phyloP scores from a whole-genome alignment of 2,113 vertebrate genomes.

The Morone chrysops region DNA sequence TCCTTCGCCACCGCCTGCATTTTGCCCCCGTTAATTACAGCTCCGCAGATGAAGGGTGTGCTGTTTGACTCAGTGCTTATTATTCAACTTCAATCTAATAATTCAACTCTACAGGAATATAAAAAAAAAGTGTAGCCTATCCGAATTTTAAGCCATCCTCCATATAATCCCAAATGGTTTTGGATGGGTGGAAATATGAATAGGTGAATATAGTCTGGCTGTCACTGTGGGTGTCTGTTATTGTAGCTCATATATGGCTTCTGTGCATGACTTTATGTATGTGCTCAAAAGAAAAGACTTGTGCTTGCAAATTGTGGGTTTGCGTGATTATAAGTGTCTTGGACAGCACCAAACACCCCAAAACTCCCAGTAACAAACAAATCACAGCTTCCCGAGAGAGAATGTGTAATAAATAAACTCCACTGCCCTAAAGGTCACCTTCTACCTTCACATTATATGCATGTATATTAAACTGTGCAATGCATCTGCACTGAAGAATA shows the following conservation, averaged over 20 bases:
- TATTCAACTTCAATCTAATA: slow-evolving; percentile 99
- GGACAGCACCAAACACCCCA: slow-evolving; percentile 26
- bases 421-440: slow-evolving; percentile 7
- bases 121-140: slow-evolving; percentile 87
- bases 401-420: not conserved
- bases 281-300: not conserved
- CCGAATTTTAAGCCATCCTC: slow-evolving; percentile 94
- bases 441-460: not conserved
- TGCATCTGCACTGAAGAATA: not conserved
- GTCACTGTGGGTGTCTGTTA: slow-evolving; percentile 86
- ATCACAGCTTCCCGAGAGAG: not conserved
- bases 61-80: slow-evolving; percentile 99
- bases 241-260: slow-evolving; percentile 30
- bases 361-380: slow-evolving; percentile 8
- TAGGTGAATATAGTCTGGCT: slow-evolving; percentile 85
- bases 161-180: slow-evolving; percentile 94
- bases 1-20: slow-evolving; percentile 88
- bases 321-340: slow-evolving; percentile 36
- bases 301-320: slow-evolving; percentile 4
- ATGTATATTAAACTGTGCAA: not conserved
- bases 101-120: slow-evolving; percentile 95
- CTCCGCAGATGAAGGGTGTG: slow-evolving; percentile 96
- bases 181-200: slow-evolving; percentile 89
- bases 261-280: slow-evolving; percentile 18
- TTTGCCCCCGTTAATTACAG: slow-evolving; percentile 99